These are phyloP conservation scores for Muscicapa adusta DNA, from an alignment of 2,113 vertebrate species.

Conservation along the genomic window DNA sequence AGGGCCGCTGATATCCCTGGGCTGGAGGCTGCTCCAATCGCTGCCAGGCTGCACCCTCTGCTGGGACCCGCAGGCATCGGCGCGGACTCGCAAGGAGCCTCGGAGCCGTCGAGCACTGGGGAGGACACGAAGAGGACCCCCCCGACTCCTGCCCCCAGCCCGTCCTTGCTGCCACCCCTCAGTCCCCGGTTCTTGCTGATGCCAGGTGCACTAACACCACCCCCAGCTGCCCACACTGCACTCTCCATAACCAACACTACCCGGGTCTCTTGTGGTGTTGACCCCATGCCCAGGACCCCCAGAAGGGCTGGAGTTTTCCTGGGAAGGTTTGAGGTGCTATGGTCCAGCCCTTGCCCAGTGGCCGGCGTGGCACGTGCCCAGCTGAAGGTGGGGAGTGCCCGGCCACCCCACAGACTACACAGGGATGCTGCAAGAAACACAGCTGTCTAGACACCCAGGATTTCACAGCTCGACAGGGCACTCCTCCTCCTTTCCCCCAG, in stretches of 20 bases:
- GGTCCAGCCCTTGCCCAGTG: neutral
- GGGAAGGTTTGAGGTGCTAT: neutral
- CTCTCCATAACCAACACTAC: neutral
- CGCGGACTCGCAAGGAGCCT: neutral
- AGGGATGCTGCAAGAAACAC: neutral
- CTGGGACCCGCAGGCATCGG: constrained; percentile 41
- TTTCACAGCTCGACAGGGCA: neutral
- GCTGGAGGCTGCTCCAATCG: neutral
- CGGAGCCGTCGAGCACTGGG: neutral
- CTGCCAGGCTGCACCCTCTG: constrained; percentile 61
- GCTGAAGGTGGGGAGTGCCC: neutral
- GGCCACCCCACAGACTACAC: rapidly evolving
- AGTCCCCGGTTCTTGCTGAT: neutral
- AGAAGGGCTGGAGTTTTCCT: neutral
- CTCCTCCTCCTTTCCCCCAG: neutral
- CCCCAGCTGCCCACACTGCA: rapidly evolving
- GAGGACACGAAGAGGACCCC: neutral
- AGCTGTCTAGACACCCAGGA: neutral
- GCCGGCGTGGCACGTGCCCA: neutral
- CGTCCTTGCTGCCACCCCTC: neutral
- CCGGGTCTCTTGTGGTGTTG: neutral
- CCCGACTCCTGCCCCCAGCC: neutral
- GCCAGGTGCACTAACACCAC: neutral
- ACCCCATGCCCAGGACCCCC: neutral
- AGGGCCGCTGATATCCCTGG: neutral